These are phyloP conservation scores for Heliconius sara DNA, from an alignment of 2,888 invertebrate genomes.

Conservation along the genomic window DNA sequence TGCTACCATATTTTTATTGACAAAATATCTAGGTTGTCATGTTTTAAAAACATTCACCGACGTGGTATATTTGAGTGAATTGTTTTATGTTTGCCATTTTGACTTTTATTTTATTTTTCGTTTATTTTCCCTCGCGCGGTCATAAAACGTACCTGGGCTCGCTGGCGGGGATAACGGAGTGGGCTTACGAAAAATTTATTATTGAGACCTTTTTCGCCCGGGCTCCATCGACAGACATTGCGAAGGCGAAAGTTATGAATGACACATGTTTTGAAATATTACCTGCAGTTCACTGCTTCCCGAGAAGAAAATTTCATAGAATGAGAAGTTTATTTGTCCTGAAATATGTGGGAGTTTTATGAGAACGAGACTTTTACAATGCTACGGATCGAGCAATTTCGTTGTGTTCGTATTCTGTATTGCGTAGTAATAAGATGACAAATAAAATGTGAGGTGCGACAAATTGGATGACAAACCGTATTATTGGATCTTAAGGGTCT, in stretches of 20 bases:
- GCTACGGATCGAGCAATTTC: conserved; percentile 78
- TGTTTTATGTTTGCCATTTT: conserved; percentile 82
- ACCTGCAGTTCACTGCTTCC: conserved; percentile 81
- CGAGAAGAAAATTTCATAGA: conserved; percentile 77
- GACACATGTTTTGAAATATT: conserved; percentile 85
- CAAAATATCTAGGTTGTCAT: conserved; percentile 44
- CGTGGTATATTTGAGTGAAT: conserved; percentile 74
- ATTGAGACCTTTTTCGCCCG: conserved; percentile 82
- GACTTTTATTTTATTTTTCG: conserved; percentile 84
- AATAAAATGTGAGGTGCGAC: conserved; percentile 78
- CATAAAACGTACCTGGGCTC: conserved; percentile 83
- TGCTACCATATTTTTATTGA: background rate
- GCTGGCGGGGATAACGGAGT: conserved; percentile 80
- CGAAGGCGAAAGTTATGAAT: conserved; percentile 84
- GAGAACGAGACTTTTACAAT: conserved; percentile 78
- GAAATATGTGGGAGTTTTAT: conserved; percentile 83
- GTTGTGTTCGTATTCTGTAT: conserved; percentile 62
- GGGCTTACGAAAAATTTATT: conserved; percentile 83
- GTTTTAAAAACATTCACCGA: conserved; percentile 58
- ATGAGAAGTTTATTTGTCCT: conserved; percentile 83
- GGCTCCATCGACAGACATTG: conserved; percentile 83
- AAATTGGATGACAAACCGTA: conserved; percentile 79
- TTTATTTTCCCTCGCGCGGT: conserved; percentile 83
- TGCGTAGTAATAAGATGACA: conserved; percentile 69
- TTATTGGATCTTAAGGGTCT: conserved; percentile 55